These are phyloP conservation scores for Lycaena phlaeas DNA, from an alignment of 2,888 invertebrate species.

Conservation along the genomic window DNA sequence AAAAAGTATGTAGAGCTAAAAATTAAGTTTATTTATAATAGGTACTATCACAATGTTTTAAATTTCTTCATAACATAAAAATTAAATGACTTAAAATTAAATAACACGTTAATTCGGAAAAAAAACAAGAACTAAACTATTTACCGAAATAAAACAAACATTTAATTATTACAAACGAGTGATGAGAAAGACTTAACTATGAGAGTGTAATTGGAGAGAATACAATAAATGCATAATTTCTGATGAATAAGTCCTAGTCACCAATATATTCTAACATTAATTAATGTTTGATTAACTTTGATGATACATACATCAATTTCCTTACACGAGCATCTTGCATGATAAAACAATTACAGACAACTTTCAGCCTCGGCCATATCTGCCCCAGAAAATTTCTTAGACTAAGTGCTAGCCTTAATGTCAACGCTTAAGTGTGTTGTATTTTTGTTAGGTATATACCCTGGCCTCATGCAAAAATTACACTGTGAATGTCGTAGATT, in stretches of 20 bases:
- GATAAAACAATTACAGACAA: too few species aligned
- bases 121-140: constrained; percentile 25
- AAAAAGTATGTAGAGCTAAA: constrained; percentile 16
- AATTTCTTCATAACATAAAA: constrained; percentile 25
- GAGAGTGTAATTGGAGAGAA: constrained; percentile 1
- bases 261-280: neutral
- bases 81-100: constrained; percentile 53
- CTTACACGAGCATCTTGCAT: too few species aligned
- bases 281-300: too few species aligned
- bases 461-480: too few species aligned
- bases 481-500: too few species aligned
- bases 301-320: too few species aligned
- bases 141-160: constrained; percentile 8
- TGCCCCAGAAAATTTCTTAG: too few species aligned
- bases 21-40: constrained; percentile 57
- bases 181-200: neutral
- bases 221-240: constrained; percentile 8
- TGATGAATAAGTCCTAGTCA: neutral
- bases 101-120: constrained; percentile 37
- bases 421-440: too few species aligned
- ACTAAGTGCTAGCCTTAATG: too few species aligned
- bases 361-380: too few species aligned
- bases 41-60: constrained; percentile 55
- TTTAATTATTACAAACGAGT: constrained; percentile 6
- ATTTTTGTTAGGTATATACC: too few species aligned